Evolutionary conservation across 2,113 vertebrate genomes (phyloP), one percentile per base, ranked within the genome.

Genomic region (Uria lomvia): DNA sequence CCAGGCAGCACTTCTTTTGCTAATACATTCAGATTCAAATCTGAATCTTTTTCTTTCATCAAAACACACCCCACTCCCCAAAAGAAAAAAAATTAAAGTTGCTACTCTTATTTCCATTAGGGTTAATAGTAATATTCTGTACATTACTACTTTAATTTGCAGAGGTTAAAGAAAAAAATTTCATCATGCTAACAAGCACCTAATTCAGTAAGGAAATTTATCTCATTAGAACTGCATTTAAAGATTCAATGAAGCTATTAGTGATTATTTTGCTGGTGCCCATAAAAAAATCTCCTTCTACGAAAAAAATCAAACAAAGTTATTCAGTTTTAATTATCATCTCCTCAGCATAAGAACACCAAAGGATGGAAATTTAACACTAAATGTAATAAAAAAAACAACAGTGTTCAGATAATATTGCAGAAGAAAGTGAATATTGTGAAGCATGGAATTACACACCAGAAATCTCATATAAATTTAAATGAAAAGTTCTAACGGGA

Each of bases 381-480:
- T 77, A 84, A 86, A 89, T 78, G 52, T 92, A 95, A 96, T 95
- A 88, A 92, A 91, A 86, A 86, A 92, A 84, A 43, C 27, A 88
- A 84, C 47, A 60, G 24, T 58, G 52, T 93, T 96, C 3, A 0
- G 76, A 91, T 96, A 91, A 81, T 87, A 78, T 89, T 95, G 88
- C 73, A 94, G 77, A 65, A 91, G 92, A 96, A 95, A 96, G 84
- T 9, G 0, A 94, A 94, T 95, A 96, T 93, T 95, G 43, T 1
- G 34, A 94, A 86, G 88, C 83, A 92, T 89, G 52, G 96, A 95
- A 96, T 95, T 96, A 92, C 92, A 92, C 68, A 95, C 88, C 80
- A 91, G 70, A 91, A 96, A 94, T 53, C 92, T 94, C 93, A 94
- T 92, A 94, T 89, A 92, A 94, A 95, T 95, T 96, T 94, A 94